Evolutionary conservation across 1,140 invertebrate genomes (phyloP), one percentile per base, ranked within the genome.

Genomic region (Drosophila ogumai): DNA sequence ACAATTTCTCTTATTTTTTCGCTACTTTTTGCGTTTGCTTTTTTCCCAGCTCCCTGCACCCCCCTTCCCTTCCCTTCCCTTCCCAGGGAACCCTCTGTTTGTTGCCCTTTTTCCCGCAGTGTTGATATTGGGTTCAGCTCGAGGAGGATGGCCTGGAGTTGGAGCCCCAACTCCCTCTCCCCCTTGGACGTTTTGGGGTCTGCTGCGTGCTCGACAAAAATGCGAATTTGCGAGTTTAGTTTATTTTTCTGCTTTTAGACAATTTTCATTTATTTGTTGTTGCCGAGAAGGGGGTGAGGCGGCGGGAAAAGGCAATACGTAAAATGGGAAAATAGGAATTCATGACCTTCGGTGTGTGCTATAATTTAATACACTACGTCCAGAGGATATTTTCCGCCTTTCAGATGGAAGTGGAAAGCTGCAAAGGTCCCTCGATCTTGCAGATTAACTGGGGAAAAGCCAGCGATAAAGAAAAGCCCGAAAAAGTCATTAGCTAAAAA

Each of bases 1-100:
- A 91, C 90, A 91, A 91, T 91, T 91, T 91, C 87, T 90, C 87
- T 84, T 90, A 90, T 90, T 90, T 90, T 91, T 90, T 79, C 82
- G 81, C 85, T 82, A 91, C 84, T 86, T 90, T 90, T 90, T 90
- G 80, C 85, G 77, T 88, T 85, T 90, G 73, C 79, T 76, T 88
- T 78, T 88, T 84, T 90, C 69, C 74, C 66, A 41, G 28, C 17
- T 68, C 44, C 46, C 25, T 65, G 36, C 47, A 44, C 19, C 50
- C 19, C 49, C 5, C 40, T 36, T 28, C 17, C 17, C 28, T 49
- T 1, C 5, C 40, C 41, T 28, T 17, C 17, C 28, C 54, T 1
- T 68, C 25, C 25, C 25, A 28, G 25, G 22, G 43, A 13, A 12
- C 10, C 7, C 41, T 28, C 63, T 74, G 79, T 74, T 80, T 77